Evolutionary conservation across 2,888 invertebrate genomes (phyloP).

Genomic region (Chrysolina americana): DNA sequence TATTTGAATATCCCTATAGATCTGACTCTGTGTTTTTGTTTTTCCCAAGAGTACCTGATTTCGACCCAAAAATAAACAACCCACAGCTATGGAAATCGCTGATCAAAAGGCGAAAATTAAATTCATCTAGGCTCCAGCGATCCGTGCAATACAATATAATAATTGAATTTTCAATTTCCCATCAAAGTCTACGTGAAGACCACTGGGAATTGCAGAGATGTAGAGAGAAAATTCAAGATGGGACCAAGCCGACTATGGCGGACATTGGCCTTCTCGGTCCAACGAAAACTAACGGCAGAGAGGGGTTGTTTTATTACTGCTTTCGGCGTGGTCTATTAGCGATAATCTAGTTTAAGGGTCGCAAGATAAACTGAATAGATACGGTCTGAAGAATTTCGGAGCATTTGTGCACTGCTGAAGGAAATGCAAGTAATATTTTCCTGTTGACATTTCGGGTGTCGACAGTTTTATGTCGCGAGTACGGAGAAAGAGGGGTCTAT

Average conservation of each 20-base stretch:
- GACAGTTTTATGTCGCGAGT: constrained; percentile 2
- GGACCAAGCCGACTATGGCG: constrained; percentile 31
- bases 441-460: constrained; percentile 14
- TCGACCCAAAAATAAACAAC: too few species aligned
- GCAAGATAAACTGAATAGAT: constrained; percentile 23
- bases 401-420: not conserved
- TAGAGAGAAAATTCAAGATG: constrained; percentile 3
- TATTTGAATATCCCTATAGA: too few species aligned
- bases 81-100: too few species aligned
- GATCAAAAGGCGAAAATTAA: not conserved
- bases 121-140: not conserved
- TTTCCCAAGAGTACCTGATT: too few species aligned
- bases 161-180: not conserved
- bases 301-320: constrained; percentile 47
- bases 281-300: constrained; percentile 31
- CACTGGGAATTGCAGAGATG: not conserved
- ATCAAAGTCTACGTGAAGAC: not conserved
- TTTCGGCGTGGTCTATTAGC: constrained; percentile 48
- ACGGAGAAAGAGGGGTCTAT: not conserved
- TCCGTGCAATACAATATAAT: not conserved
- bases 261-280: constrained; percentile 43
- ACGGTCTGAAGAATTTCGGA: constrained; percentile 17
- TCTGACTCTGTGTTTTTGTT: too few species aligned
- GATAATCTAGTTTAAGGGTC: constrained; percentile 44
- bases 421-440: constrained; percentile 32